Conservation (phyloP, 64 coral and sea anemone species). For the Actinia tenebrosa region DNA sequence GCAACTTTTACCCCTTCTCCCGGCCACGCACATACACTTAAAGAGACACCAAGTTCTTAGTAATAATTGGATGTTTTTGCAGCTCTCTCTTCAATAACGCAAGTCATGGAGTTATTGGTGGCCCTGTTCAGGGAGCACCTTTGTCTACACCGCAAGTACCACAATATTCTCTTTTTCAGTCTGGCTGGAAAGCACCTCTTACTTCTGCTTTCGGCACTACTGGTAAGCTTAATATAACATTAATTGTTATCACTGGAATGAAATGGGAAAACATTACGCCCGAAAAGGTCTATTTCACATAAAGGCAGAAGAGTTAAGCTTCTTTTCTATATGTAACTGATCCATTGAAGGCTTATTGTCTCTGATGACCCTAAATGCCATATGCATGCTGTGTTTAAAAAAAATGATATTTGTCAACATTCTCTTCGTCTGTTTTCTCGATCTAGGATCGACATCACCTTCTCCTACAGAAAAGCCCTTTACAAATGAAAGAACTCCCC, state of each 20-base stretch:
- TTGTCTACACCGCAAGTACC: conserved; percentile 55
- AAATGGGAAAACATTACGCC: too few relatives aligned
- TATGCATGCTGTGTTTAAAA: too few relatives aligned
- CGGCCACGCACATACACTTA: too few relatives aligned
- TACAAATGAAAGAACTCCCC: background rate
- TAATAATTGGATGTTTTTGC: background rate
- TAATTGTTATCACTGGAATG: too few relatives aligned
- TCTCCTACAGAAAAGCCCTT: background rate
- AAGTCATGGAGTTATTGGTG: conserved; percentile 3
- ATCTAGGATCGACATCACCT: background rate
- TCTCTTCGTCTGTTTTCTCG: background rate
- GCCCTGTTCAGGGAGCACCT: conserved; percentile 26
- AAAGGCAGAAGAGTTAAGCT: too few relatives aligned
- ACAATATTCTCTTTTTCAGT: conserved; percentile 89
- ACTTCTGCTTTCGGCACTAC: conserved; percentile 62
- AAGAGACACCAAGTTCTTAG: background rate
- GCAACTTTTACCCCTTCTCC: too few relatives aligned
- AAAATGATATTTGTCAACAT: too few relatives aligned
- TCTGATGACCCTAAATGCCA: too few relatives aligned
- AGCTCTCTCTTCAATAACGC: conserved; percentile 31
- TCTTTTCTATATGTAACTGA: too few relatives aligned
- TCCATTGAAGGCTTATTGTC: too few relatives aligned
- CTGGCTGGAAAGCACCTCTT: conserved; percentile 71
- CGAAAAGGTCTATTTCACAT: too few relatives aligned
- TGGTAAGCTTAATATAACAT: conserved; percentile 2